Base-by-base conservation (phyloP, 2,888 invertebrate genomes). In the Colletes collaris region DNA sequence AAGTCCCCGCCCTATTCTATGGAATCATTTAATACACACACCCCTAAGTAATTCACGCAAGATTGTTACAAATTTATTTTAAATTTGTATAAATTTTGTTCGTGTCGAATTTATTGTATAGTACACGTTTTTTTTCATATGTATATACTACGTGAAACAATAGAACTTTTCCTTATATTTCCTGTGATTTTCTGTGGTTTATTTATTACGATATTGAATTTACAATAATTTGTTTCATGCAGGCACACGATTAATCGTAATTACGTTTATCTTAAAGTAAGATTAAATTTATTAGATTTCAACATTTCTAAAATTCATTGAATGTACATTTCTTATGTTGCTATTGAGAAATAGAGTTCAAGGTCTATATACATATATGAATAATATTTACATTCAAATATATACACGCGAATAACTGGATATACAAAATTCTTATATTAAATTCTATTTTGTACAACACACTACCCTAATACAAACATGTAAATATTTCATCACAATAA, bases 1-100 rank as follows among this genome's bases (percentile, higher is more conserved):
- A 35, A 66, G 73, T 60, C 70, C 62, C 74, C 69, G 72, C 80
- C 82, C 79, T 86, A 84, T 59, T 52, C 40, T 46, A 56, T 52
- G n/a, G 19, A 46, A 40, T 40, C 53, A 46, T 55, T 64, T n/a
- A 0, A 11, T 50, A 4, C 11, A 44, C 35, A 35, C 10, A 37
- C 44, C n/a, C 7, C 6, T 7, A 16, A 35, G 11, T 13, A 13
- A 46, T 6, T 59, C 8, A 13, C 0, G 2, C 10, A 35, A 35
- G 8, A 59, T 58, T 16, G 13, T 4, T 35, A 40, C 13, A 19
- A 19, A 67, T 27, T 10, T 16, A 4, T 50, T 8, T 37, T 8
- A 27, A 3, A 40, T 27, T 49, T 46, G 49, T 13, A 53, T 7
- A 35, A 55, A 19, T 50, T 53, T 74, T 62, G 16, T 27, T 56